Conservation (phyloP, 2,797 vertebrate species). For the Phalanger gymnotis region DNA sequence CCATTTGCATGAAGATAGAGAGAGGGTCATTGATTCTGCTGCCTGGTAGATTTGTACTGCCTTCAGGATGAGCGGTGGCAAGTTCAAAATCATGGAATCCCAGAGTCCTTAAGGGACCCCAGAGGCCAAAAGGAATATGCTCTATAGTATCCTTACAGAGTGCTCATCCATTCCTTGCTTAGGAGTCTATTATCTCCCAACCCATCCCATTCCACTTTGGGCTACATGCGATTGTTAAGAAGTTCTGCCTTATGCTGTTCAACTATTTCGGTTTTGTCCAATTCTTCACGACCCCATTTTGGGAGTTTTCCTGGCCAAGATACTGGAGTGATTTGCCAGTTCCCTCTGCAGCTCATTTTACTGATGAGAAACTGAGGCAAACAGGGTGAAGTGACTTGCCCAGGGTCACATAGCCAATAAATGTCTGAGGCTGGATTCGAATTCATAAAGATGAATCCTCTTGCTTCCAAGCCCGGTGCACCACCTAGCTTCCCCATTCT, state of each 20-base stretch:
- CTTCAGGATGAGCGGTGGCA: neutral
- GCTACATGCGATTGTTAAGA: neutral
- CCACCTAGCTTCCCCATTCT: neutral
- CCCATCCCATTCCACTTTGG: neutral
- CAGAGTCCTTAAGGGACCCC: neutral
- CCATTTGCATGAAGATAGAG: neutral
- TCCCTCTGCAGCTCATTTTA: neutral
- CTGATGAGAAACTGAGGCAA: neutral
- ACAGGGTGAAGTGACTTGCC: neutral
- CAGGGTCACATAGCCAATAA: too few relatives aligned
- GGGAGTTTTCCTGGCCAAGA: neutral
- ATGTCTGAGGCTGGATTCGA: neutral
- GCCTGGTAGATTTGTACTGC: neutral
- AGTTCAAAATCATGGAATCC: neutral
- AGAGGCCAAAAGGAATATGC: neutral
- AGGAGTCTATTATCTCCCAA: neutral
- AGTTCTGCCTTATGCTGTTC: neutral
- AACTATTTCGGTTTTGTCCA: neutral
- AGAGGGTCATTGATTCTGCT: neutral
- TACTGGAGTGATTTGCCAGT: neutral
- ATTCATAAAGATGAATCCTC: neutral
- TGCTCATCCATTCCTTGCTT: neutral
- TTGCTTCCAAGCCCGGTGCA: neutral
- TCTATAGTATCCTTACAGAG: neutral
- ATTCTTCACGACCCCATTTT: neutral